Percentiles rank a stretch among this genome's conserved stretches.
Evolutionary conservation across 2,888 invertebrate species (phyloP).

Genomic region (Latheticus oryzae): DNA sequence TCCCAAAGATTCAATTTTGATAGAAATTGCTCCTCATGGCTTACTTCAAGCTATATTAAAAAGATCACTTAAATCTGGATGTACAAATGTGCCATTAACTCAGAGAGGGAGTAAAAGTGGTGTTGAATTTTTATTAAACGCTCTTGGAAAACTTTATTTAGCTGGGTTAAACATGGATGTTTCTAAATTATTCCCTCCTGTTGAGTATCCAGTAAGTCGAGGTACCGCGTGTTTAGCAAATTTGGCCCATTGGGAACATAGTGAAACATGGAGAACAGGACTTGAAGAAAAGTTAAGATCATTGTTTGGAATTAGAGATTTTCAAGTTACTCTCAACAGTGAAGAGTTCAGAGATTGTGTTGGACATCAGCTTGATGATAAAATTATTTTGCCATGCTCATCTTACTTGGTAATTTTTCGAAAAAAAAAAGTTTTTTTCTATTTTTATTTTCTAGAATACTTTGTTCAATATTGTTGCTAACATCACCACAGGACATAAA

Average conservation of each 20-base stretch:
- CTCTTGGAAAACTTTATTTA: constrained; percentile 80
- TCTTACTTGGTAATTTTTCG: constrained; percentile 56
- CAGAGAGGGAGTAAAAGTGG: constrained; percentile 77
- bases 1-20: constrained; percentile 83
- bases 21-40: constrained; percentile 93
- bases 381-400: constrained; percentile 58
- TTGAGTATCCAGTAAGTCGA: constrained; percentile 86
- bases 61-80: constrained; percentile 77
- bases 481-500: constrained; percentile 51
- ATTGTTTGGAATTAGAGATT: constrained; percentile 58
- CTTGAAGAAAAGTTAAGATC: constrained; percentile 59
- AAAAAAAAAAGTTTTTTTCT: too few relatives aligned
- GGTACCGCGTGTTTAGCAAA: constrained; percentile 88
- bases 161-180: constrained; percentile 83
- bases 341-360: constrained; percentile 60
- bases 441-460: constrained; percentile 49
- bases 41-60: constrained; percentile 88
- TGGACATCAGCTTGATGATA: constrained; percentile 60
- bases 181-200: constrained; percentile 79
- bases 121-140: constrained; percentile 71
- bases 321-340: constrained; percentile 68
- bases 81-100: constrained; percentile 81
- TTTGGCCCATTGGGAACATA: constrained; percentile 89
- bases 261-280: constrained; percentile 76
- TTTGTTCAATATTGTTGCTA: constrained; percentile 53